phyloP scores from a whole-genome alignment of 2,113 vertebrate genomes.

The Taxidea taxus region DNA sequence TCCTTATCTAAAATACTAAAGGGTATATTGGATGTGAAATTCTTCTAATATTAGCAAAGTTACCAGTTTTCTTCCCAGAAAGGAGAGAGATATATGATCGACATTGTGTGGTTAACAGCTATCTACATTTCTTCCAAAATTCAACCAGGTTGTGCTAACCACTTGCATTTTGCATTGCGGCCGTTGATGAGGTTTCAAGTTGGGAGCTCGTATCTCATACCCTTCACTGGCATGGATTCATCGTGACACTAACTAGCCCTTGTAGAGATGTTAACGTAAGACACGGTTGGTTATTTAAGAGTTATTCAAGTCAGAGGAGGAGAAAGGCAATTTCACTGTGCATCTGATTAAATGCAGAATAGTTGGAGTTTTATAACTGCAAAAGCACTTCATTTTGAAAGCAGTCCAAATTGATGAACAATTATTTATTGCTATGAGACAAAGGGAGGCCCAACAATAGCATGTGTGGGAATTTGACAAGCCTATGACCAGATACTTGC shows the following conservation, averaged over 20 bases:
- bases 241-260: neutral
- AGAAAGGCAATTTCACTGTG: neutral
- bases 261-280: neutral
- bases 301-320: constrained; percentile 7
- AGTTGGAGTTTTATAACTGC: constrained; percentile 8
- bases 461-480: neutral
- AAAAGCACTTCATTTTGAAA: constrained; percentile 43
- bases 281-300: neutral
- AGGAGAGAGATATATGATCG: neutral
- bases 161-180: neutral
- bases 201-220: neutral
- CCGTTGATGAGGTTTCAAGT: neutral
- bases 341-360: constrained; percentile 25
- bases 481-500: neutral
- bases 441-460: constrained; percentile 25
- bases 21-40: neutral
- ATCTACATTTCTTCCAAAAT: neutral
- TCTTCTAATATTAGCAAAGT: neutral
- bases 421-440: constrained; percentile 4
- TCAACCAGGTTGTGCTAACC: neutral
- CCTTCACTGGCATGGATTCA: neutral
- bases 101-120: neutral
- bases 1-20: neutral
- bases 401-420: constrained; percentile 19
- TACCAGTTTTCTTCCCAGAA: neutral